Evolutionary conservation across 2,797 vertebrate species (phyloP).

Genomic region (Fratercula arctica): DNA sequence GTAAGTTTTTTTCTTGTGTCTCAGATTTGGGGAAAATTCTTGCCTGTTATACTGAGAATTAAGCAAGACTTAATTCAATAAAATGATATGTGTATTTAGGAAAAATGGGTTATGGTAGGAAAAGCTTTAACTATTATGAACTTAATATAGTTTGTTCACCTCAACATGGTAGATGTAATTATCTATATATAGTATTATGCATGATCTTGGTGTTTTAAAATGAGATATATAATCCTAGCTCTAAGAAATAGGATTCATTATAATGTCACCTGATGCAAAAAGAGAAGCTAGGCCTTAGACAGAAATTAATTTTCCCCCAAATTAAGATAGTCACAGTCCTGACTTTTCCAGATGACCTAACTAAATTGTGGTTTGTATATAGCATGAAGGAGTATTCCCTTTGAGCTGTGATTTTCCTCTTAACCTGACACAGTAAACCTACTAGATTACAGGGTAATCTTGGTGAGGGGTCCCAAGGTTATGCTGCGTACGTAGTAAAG

Average conservation of each 20-base stretch:
- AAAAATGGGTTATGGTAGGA: conserved; percentile 1
- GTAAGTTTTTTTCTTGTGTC: background rate
- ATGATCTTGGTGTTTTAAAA: conserved; percentile 55
- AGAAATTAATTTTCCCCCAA: background rate
- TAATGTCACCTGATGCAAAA: conserved; percentile 21
- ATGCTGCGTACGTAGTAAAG: background rate
- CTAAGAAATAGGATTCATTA: conserved; percentile 43
- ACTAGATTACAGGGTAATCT: background rate
- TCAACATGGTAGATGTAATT: conserved; percentile 35
- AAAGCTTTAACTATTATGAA: conserved; percentile 33
- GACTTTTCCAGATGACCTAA: background rate
- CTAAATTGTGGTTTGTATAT: background rate
- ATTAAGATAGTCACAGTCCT: background rate
- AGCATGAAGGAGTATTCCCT: background rate
- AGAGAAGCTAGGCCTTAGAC: background rate
- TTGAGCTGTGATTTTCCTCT: background rate
- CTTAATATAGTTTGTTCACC: conserved; percentile 35
- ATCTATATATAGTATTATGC: conserved; percentile 56
- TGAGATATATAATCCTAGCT: conserved; percentile 50
- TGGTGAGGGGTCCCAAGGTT: background rate
- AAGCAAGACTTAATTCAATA: background rate
- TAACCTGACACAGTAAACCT: background rate
- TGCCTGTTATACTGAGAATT: background rate
- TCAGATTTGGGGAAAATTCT: background rate
- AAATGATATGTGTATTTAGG: background rate